Evolutionary conservation across 2,797 vertebrate genomes (phyloP), one percentile per base, ranked within the genome.

Genomic region (Dromococcyx pavoninus): DNA sequence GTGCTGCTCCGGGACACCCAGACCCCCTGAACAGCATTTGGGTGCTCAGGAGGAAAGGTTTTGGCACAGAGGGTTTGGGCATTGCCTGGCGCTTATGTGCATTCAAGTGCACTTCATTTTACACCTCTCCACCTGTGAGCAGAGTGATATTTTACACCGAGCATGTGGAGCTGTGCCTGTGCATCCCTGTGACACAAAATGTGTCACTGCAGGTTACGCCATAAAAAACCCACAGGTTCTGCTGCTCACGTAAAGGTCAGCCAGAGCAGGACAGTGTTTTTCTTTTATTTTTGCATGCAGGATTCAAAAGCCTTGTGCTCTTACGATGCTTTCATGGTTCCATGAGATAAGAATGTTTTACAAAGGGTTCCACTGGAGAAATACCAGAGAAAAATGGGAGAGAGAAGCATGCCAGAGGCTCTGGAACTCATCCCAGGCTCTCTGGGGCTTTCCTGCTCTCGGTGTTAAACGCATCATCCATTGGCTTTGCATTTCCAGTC

Each of bases 351-450:
- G 83, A 27, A 5, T 30, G 28, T 71, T 73, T 50, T 9, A 5
- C 25, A 58, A 75, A 70, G 39, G 35, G 48, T 50, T 94, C 80
- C 66, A 71, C 51, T 67, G 88, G 85, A 84, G 91, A 78, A 90
- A 88, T 61, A 89, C 71, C 91, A 94, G 73, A 67, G 86, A 91
- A 95, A 89, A 95, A 89, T 46, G 71, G 67, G 74, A 95, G 69
- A 61, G 76, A 86, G 75, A 89, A 84, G 64, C 7, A 1, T 76
- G 87, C 78, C 89, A 92, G 90, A 50, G 88, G 82, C 72, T 75
- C 93, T 94, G 93, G 93, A 95, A 90, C 72, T 96, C 86, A 73
- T 94, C 94, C 93, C 75, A 75, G 83, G 46, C 80, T 94, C 93
- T 93, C 33, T 11, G 69, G 89, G 70, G 83, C 77, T 92, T 95